Evolutionary conservation across 2,888 invertebrate genomes (phyloP), one percentile per base, ranked within the genome.

Genomic region (Metellina segmentata): DNA sequence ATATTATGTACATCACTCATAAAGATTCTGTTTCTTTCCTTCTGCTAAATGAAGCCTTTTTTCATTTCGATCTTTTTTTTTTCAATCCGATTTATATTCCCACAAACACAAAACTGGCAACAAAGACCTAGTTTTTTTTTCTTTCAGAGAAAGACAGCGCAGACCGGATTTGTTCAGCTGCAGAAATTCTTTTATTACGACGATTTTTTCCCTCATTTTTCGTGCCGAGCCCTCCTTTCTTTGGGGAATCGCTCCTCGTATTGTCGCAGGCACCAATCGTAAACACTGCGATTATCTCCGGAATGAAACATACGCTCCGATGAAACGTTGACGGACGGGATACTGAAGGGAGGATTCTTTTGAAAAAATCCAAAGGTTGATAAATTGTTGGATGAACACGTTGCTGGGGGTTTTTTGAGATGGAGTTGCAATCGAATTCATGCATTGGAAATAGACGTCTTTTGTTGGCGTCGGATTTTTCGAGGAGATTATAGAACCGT

Each of bases 101-200:
- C 61, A 61, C 61, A 53, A 61, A 61, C 34, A 61, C 61, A 79
- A 34, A 61, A 52, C 52, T 79, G 79, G 61, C 79, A 61, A 13
- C 53, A 61, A 11, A 34, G 61, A 53, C 34, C 53, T 53, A 53
- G 34, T 53, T 52, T 0, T 53, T 7, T 61, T 52, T 79, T 79
- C 34, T 77, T 77, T 51, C 77, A 7, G 16, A 75, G 75, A 16
- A 49, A 75, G 75, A 16, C 78, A 52, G 8, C 34, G 53, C 79
- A 79, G 52, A 52, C 61, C 13, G 61, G 61, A 79, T 79, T 79
- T 79, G 79, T 61, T 79, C 79, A 79, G 79, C 53, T 79, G 79
- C 20, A 19, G 52, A 52, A n/a, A 9, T 78, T 78, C 52, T 78
- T 78, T 78, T 9, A 61, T 61, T 61, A 61, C 13, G 13, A 0